These are phyloP conservation scores for Chaetodon auriga DNA, from an alignment of 2,113 vertebrate species.

Conservation along the genomic window DNA sequence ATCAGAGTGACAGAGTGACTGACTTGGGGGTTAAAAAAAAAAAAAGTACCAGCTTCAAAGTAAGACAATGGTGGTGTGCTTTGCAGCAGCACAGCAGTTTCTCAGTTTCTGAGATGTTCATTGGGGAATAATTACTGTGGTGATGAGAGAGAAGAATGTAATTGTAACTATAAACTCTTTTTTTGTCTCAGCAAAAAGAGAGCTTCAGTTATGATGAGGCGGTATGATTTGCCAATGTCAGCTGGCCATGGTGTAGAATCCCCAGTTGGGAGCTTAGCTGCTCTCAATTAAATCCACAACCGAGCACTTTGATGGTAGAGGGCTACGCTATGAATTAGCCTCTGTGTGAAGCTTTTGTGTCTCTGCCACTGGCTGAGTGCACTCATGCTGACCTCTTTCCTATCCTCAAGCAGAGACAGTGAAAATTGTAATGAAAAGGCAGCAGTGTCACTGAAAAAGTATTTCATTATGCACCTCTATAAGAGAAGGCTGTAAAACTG, in stretches of 20 bases:
- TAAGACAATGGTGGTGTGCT: background rate
- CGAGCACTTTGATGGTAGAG: conserved; percentile 72
- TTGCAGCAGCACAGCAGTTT: conserved; percentile 39
- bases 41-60: background rate
- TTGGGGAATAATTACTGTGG: conserved; percentile 49
- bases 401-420: conserved; percentile 59
- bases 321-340: conserved; percentile 70
- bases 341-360: conserved; percentile 68
- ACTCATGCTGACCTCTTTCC: conserved; percentile 70
- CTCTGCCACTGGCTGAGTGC: conserved; percentile 69
- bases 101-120: conserved; percentile 27
- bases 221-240: conserved; percentile 71
- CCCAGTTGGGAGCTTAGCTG: conserved; percentile 72
- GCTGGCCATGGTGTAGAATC: conserved; percentile 60
- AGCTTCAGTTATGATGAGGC: conserved; percentile 59
- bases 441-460: conserved; percentile 30
- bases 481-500: conserved; percentile 13
- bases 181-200: conserved; percentile 67
- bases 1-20: background rate
- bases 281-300: conserved; percentile 78
- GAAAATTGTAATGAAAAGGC: conserved; percentile 56
- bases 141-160: conserved; percentile 43
- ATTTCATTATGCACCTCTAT: conserved; percentile 36
- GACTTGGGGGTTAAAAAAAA: background rate
- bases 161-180: conserved; percentile 46